phyloP scores from a whole-genome alignment of 2,113 vertebrate genomes.

The Neodon shergylaensis region DNA sequence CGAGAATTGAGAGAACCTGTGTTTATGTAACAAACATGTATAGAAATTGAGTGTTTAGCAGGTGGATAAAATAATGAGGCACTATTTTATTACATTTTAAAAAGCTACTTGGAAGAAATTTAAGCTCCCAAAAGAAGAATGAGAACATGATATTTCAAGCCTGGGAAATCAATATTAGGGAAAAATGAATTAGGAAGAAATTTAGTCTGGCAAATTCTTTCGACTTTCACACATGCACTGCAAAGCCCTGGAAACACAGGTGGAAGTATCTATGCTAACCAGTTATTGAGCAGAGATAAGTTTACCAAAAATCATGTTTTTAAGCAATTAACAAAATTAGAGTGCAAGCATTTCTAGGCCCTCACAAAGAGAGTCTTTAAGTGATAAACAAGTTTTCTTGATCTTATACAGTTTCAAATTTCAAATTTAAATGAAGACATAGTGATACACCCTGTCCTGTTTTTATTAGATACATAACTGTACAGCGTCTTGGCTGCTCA shows the following conservation, averaged over 20 bases:
- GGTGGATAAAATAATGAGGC: neutral
- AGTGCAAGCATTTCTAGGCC: neutral
- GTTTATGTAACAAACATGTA: neutral
- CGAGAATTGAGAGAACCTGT: neutral
- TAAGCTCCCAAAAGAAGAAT: neutral
- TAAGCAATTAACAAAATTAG: slow-evolving; percentile 18
- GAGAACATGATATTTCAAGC: neutral
- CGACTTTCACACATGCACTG: neutral
- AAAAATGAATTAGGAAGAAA: neutral
- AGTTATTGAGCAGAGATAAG: neutral
- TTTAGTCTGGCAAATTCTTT: neutral
- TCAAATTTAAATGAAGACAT: neutral
- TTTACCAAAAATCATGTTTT: slow-evolving; percentile 27
- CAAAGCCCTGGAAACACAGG: neutral
- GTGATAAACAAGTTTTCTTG: neutral
- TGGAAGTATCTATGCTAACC: neutral
- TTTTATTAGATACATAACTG: neutral
- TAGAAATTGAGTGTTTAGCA: neutral
- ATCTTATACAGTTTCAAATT: neutral
- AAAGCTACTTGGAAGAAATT: neutral
- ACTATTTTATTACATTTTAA: neutral
- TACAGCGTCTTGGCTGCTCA: neutral
- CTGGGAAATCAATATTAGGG: neutral
- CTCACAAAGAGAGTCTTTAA: neutral
- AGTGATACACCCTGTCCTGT: neutral